Evolutionary conservation across 2,888 invertebrate species (phyloP), one percentile per base, ranked within the genome.

Genomic region (Argyresthia albistria): DNA sequence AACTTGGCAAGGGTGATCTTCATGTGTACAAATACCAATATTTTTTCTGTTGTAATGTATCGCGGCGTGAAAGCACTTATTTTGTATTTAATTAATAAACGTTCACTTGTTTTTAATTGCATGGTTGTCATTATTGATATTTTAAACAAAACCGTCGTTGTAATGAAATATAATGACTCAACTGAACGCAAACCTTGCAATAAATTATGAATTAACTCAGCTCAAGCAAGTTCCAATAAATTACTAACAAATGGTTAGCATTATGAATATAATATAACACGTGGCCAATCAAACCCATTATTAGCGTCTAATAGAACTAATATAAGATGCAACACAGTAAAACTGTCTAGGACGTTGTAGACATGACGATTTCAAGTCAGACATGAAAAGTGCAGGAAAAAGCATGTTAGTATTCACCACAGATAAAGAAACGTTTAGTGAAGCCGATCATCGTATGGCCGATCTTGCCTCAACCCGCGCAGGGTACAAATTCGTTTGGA

Each of bases 381-480:
- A 66, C 63, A 60, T 60, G 60, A 67, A 67, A 68, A 70, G 63
- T 65, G 65, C 74, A 78, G 73, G 70, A 74, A 76, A 73, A 74
- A 73, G 68, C 69, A 66, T 67, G 63, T 72, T 69, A 75, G 67
- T 70, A 71, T 74, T 71, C 68, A 64, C 61, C 67, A 60, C 67
- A 62, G 63, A 68, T 66, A 65, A 70, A 62, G 63, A 67, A 69
- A 61, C 60, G 63, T 60, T 63, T 60, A 59, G 53, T 48, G 46
- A 42, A 36, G n/a, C 39, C 3, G 8, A 39, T 16, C 35, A 16
- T 16, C 39, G 45, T 54, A 56, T 56, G 57, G 57, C 36, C 75
- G 59, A 67, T 58, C 43, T 57, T 54, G 60, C 70, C 66, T 60
- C 76, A 69, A 59, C 43, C 16, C 51, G 11, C 11, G n/a, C 54